Evolutionary conservation across 2,888 invertebrate genomes (phyloP).

Genomic region (Melanostoma mellinum): DNA sequence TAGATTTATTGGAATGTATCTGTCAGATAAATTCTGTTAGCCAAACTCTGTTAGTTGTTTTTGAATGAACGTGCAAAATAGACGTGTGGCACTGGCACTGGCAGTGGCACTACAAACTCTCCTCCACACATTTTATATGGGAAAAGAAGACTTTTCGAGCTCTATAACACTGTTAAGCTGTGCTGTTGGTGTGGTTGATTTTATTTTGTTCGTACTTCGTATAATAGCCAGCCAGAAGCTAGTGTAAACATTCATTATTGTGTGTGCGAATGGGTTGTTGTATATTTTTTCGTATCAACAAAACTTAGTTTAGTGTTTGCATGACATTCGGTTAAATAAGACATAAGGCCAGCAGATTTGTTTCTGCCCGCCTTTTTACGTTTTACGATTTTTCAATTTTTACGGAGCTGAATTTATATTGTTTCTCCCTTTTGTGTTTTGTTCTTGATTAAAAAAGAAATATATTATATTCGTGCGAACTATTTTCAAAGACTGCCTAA

Average conservation of each 20-base stretch:
- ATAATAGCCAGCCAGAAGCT: conserved; percentile 58
- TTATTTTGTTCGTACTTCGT: conserved; percentile 72
- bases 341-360: conserved; percentile 63
- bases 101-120: conserved; percentile 33
- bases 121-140: conserved; percentile 15
- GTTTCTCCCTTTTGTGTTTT: conserved; percentile 15
- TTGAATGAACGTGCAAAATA: conserved; percentile 82
- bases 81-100: conserved; percentile 76
- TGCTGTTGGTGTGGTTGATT: conserved; percentile 66
- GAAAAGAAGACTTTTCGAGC: background rate
- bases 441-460: background rate
- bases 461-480: conserved; percentile 8
- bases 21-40: conserved; percentile 77
- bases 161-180: conserved; percentile 41
- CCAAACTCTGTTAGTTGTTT: conserved; percentile 79
- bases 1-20: conserved; percentile 79
- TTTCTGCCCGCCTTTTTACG: conserved; percentile 56
- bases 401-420: conserved; percentile 12
- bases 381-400: conserved; percentile 25
- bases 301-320: conserved; percentile 76
- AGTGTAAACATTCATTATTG: conserved; percentile 57
- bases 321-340: conserved; percentile 77
- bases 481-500: conserved; percentile 26
- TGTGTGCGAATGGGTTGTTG: conserved; percentile 63
- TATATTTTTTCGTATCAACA: conserved; percentile 71